These are phyloP conservation scores for Ovis canadensis DNA, from an alignment of 2,113 vertebrate species.

Conservation along the genomic window DNA sequence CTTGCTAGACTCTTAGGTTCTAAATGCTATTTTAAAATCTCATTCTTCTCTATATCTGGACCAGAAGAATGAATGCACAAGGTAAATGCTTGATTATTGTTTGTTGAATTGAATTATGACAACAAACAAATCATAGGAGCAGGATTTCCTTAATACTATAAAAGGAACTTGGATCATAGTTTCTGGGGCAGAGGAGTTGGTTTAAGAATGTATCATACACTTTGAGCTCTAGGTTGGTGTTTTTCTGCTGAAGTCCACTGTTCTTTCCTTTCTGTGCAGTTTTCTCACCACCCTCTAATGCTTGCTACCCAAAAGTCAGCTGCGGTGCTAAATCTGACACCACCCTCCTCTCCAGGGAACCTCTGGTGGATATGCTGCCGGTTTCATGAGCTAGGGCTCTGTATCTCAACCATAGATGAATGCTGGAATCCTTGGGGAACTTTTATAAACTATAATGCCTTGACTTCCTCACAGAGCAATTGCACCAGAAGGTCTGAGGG, in stretches of 20 bases:
- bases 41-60: constrained; percentile 22
- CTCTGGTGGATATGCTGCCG: background rate
- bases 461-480: background rate
- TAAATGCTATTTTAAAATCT: constrained; percentile 37
- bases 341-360: background rate
- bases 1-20: background rate
- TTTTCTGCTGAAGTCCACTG: background rate
- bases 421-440: background rate
- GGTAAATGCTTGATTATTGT: constrained; percentile 11
- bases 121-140: background rate
- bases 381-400: background rate
- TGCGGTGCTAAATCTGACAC: background rate
- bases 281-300: background rate
- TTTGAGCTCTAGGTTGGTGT: background rate
- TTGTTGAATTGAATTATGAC: constrained; percentile 31
- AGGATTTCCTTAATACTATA: background rate
- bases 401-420: background rate
- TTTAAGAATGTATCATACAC: background rate
- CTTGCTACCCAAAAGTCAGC: background rate
- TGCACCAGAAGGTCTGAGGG: background rate
- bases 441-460: background rate
- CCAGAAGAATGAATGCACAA: constrained; percentile 21
- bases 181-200: background rate
- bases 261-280: background rate
- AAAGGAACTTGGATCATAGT: background rate